Evolutionary conservation across 2,888 invertebrate species (phyloP).

Genomic region (Leptinotarsa peninsularis): DNA sequence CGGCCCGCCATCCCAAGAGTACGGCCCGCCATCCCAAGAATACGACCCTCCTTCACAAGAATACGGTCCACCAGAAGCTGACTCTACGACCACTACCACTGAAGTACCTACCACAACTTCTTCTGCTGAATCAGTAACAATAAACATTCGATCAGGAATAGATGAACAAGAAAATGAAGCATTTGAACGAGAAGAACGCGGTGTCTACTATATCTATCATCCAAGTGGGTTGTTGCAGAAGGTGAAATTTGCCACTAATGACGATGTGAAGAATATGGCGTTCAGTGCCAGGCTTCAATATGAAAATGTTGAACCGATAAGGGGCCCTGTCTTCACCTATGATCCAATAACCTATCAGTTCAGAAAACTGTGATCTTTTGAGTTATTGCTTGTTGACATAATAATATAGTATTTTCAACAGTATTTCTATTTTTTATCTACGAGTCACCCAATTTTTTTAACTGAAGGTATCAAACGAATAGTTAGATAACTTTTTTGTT

Average conservation of each 20-base stretch:
- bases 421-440: too few species aligned
- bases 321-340: constrained; percentile 72
- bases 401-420: too few species aligned
- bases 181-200: constrained; percentile 62
- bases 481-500: too few species aligned
- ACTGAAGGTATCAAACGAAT: too few species aligned
- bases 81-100: constrained; percentile 51
- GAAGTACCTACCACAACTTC: constrained; percentile 13
- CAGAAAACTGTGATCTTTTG: constrained; percentile 15
- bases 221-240: constrained; percentile 74
- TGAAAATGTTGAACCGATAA: constrained; percentile 73
- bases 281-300: constrained; percentile 75
- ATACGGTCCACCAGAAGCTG: constrained; percentile 52
- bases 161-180: constrained; percentile 5
- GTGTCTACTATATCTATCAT: constrained; percentile 75
- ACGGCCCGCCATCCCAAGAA: constrained; percentile 33
- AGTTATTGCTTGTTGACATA: not conserved
- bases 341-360: constrained; percentile 52
- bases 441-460: too few species aligned
- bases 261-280: constrained; percentile 71
- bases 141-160: constrained; percentile 31
- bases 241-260: constrained; percentile 72
- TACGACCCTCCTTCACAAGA: constrained; percentile 26
- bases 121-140: constrained; percentile 41
- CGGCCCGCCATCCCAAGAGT: constrained; percentile 28